Conservation (phyloP, 2,888 invertebrate species). For the Drosophila nigricruria region DNA sequence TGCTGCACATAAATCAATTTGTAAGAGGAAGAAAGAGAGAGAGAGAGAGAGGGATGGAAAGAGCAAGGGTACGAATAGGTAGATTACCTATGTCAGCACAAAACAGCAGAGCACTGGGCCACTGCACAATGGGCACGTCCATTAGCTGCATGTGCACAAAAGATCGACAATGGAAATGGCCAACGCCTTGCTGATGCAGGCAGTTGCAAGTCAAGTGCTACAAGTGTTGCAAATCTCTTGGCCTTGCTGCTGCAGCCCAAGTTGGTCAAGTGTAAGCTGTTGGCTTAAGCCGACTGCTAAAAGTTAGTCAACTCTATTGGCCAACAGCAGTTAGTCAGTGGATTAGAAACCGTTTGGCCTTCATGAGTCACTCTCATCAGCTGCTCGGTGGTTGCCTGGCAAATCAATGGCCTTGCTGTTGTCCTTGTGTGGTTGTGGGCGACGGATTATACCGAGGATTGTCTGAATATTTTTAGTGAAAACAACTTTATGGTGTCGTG, state of each 20-base stretch:
- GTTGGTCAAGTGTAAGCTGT: constrained; percentile 75
- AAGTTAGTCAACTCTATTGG: constrained; percentile 55
- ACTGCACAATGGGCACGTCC: constrained; percentile 57
- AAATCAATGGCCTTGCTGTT: constrained; percentile 5
- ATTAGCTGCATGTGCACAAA: constrained; percentile 61
- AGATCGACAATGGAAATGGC: constrained; percentile 53
- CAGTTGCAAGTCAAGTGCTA: constrained; percentile 61
- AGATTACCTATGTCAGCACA: constrained; percentile 75
- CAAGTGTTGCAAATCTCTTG: constrained; percentile 66
- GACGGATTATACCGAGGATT: constrained; percentile 33
- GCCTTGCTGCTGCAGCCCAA: constrained; percentile 30
- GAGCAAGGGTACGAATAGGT: constrained; percentile 21
- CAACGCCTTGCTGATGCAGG: constrained; percentile 11
- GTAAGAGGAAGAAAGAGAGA: constrained; percentile 5
- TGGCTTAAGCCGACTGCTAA: constrained; percentile 49
- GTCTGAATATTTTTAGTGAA: constrained; percentile 70
- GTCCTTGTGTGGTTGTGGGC: constrained; percentile 6
- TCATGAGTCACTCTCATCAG: constrained; percentile 24
- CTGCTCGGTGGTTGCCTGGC: constrained; percentile 1
- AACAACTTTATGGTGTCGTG: constrained; percentile 78
- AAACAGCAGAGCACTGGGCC: constrained; percentile 49
- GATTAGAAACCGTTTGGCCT: constrained; percentile 59
- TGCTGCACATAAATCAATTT: constrained; percentile 72
- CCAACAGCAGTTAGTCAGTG: constrained; percentile 43
- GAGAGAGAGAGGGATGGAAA: not conserved